Base-by-base conservation (phyloP, 2,113 vertebrate species). In the Ammospiza caudacuta region DNA sequence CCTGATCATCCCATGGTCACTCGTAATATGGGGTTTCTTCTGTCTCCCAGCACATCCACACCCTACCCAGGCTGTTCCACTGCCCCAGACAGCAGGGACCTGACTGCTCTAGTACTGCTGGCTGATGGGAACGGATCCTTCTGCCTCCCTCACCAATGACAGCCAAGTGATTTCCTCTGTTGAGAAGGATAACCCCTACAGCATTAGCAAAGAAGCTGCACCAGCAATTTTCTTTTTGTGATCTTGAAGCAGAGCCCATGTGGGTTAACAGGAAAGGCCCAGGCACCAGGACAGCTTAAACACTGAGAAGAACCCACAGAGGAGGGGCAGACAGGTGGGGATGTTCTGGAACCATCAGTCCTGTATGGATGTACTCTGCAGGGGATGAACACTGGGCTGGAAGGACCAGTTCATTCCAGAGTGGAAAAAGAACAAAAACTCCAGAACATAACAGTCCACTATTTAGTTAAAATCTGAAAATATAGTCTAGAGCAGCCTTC, bases 21-120 rank as follows among this genome's bases (percentile, higher is more conserved):
- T 37, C 3, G 0, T 6, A 43, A 57, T 1, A 17, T 3, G 0
- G 5, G 20, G 21, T 12, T 61, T 61, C 37, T 52, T 66, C 54
- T 44, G 22, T 13, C 49, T 47, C 49, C 31, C 58, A 47, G 35
- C 52, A 79, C 24, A 86, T 14, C 33, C 54, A 59, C 2, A 2
- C 33, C 37, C 49, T 39, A 16, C 33, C 33, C 58, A 77, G 63
- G 44, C 63, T 21, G 47, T 51, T 20, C 52, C 43, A 31, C 1
- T 62, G 61, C 22, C 59, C 61, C 57, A 73, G 17, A 37, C 29
- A 88, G 39, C 57, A 73, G 63, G 8, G 54, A 61, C 47, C 12
- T 41, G 78, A 51, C 69, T 52, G 49, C 6, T 28, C 33, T 19
- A 35, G 49, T 5, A 47, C 15, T 39, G 41, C 39, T 52, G 37